Conservation (phyloP, 2,888 invertebrate species). For the Scrobipalpa atriplicella region DNA sequence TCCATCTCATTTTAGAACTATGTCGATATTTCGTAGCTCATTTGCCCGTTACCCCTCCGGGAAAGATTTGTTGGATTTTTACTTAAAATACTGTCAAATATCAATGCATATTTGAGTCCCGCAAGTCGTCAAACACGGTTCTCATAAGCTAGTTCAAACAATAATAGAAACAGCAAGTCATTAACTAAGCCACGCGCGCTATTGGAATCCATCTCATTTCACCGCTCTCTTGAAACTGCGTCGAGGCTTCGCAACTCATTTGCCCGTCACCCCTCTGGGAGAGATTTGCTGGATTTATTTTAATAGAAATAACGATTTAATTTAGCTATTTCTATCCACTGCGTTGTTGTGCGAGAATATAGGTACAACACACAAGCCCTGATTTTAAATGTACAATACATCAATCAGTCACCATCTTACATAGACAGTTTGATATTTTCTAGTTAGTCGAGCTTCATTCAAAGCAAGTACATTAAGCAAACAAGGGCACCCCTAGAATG, state of each 20-base stretch:
- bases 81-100: not conserved
- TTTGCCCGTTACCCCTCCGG: constrained; percentile 1
- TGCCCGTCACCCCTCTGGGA: not conserved
- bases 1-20: constrained; percentile 16
- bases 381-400: no score
- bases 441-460: no score
- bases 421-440: no score
- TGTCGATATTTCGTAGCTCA: constrained; percentile 19
- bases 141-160: constrained; percentile 7
- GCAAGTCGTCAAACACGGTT: not conserved
- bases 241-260: constrained; percentile 22
- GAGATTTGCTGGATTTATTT: not conserved
- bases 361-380: no score
- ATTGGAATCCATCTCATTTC: constrained; percentile 18
- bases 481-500: constrained; percentile 31
- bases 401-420: no score
- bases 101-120: not conserved
- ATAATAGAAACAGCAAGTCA: not conserved
- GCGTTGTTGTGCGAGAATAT: not conserved
- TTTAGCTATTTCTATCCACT: not conserved
- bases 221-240: constrained; percentile 15
- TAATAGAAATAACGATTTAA: not conserved
- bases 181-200: constrained; percentile 7
- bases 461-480: not conserved
- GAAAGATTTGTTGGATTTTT: not conserved